Evolutionary conservation across 1,140 invertebrate genomes (phyloP).

Genomic region (Eumaeus atala): DNA sequence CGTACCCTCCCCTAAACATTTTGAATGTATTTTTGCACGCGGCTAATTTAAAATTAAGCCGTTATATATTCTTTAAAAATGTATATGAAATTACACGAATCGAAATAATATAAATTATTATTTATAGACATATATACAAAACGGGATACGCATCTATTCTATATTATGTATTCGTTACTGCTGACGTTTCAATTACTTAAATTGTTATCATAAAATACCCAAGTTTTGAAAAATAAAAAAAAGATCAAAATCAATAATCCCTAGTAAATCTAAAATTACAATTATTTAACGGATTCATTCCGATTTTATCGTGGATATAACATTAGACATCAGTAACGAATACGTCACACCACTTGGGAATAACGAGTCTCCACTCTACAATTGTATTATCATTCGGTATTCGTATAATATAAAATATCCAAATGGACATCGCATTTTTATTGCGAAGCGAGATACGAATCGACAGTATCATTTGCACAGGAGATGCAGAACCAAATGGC

Average conservation of each 20-base stretch:
- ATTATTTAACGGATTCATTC: too few species aligned
- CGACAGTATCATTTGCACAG: constrained; percentile 2
- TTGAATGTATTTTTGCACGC: too few species aligned
- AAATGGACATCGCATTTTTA: not conserved
- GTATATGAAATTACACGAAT: constrained; percentile 4
- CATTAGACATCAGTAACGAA: not conserved
- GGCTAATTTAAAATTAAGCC: too few species aligned
- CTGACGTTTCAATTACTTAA: too few species aligned
- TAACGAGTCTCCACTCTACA: not conserved
- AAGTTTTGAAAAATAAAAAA: too few species aligned
- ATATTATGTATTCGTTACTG: constrained; percentile 5
- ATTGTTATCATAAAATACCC: too few species aligned
- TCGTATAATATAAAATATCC: not conserved
- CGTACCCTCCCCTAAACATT: too few species aligned
- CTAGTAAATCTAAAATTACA: too few species aligned
- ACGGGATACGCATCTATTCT: not conserved
- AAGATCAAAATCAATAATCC: too few species aligned
- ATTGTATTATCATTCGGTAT: not conserved
- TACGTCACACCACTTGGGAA: constrained; percentile 2
- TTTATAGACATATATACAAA: constrained; percentile 4
- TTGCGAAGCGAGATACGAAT: not conserved
- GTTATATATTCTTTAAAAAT: not conserved
- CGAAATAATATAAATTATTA: constrained; percentile 4
- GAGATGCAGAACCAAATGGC: not conserved
- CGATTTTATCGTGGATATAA: too few species aligned